Evolutionary conservation across 2,797 vertebrate species (phyloP).

Genomic region (Coluber constrictor): DNA sequence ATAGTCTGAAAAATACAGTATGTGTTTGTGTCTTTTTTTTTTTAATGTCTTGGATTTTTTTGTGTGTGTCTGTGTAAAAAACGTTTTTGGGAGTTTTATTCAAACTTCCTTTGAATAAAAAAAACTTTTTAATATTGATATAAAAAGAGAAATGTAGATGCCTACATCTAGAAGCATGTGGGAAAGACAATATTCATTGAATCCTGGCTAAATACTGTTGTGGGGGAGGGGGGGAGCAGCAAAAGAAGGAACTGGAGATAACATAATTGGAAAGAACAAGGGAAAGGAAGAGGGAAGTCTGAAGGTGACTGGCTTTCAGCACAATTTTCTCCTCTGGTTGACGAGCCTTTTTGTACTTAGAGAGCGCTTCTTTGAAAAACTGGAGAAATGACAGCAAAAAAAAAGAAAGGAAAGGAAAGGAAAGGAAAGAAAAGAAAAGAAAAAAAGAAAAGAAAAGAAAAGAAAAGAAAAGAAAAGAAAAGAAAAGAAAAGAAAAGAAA

Average conservation of each 20-base stretch:
- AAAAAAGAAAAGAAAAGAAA: no score
- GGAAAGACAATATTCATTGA: neutral
- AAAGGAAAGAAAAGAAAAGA: no score
- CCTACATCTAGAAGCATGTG: neutral
- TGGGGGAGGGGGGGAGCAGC: neutral
- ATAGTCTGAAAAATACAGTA: neutral
- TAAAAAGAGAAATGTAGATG: neutral
- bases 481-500: no score
- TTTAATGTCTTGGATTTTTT: neutral
- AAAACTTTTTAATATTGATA: no score
- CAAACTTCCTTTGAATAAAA: neutral
- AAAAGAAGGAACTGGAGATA: neutral
- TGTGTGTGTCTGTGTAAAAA: neutral
- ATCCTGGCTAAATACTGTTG: neutral
- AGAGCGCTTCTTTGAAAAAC: neutral
- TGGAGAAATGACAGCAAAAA: neutral
- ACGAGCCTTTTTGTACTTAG: neutral
- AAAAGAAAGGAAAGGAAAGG: no score
- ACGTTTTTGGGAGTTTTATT: neutral
- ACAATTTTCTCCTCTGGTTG: neutral
- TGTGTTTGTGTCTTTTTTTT: neutral
- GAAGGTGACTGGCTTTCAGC: neutral
- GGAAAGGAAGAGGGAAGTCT: neutral
- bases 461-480: neutral
- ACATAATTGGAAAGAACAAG: neutral